These are phyloP conservation scores for Pangasius mekongensis DNA, from an alignment of 2,797 vertebrate species.

Conservation along the genomic window DNA sequence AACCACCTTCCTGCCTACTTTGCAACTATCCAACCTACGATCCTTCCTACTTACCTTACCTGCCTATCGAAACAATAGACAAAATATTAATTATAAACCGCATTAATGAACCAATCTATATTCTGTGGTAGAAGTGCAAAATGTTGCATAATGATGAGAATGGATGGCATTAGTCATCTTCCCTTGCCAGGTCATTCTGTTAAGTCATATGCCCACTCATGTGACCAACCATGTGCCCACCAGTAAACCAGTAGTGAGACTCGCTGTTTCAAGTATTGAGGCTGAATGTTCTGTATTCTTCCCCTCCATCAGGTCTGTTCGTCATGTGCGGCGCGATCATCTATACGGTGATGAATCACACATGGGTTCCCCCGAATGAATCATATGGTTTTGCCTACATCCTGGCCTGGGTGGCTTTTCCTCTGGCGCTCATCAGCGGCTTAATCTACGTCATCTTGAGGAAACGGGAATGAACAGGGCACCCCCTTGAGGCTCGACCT, in stretches of 20 bases:
- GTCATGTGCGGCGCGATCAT: conserved; percentile 93
- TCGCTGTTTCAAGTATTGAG: background rate
- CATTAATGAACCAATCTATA: background rate
- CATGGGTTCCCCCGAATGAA: conserved; percentile 73
- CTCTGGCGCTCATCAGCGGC: conserved; percentile 89
- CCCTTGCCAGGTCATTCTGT: background rate
- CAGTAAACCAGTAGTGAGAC: background rate
- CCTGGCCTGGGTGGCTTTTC: conserved; percentile 95
- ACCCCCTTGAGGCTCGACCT: conserved; percentile 9
- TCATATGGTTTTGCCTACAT: conserved; percentile 91
- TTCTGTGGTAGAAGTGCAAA: background rate
- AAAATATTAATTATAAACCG: background rate
- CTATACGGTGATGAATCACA: conserved; percentile 88
- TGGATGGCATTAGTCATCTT: background rate
- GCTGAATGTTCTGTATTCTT: background rate
- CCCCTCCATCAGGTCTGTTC: conserved; percentile 82
- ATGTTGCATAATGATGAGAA: background rate
- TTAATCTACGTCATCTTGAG: conserved; percentile 93
- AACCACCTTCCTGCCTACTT: background rate
- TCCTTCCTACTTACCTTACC: background rate
- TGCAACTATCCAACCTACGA: background rate
- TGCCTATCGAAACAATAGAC: background rate
- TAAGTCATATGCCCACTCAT: background rate
- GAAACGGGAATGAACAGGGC: conserved; percentile 86
- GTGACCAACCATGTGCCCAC: background rate